These are phyloP conservation scores for Bubalus kerabau DNA, from an alignment of 2,113 vertebrate genomes.

Conservation along the genomic window DNA sequence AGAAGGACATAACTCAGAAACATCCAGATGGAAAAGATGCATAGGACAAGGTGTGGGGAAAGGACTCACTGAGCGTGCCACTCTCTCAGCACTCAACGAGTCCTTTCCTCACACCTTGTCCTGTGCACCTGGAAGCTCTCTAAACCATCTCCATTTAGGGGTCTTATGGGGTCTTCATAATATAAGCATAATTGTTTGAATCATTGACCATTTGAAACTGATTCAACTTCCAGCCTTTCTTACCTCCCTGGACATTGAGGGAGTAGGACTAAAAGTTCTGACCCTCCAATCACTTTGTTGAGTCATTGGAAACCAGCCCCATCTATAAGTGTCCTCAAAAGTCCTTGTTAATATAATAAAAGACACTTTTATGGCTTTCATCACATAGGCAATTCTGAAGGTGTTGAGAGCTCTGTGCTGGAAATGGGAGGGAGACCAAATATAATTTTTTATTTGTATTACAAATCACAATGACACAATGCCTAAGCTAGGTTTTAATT, in stretches of 20 bases:
- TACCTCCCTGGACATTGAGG: neutral
- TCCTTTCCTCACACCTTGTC: neutral
- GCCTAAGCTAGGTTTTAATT: neutral
- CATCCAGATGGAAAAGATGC: neutral
- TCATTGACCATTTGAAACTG: neutral
- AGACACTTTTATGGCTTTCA: neutral
- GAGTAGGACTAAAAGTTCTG: neutral
- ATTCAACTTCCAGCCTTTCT: neutral
- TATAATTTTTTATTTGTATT: neutral
- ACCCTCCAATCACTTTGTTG: neutral
- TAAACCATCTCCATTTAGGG: neutral
- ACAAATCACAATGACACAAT: neutral
- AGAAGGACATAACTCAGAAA: neutral
- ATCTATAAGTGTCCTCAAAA: neutral
- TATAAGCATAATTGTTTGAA: neutral
- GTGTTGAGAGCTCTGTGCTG: neutral
- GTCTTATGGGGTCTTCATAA: neutral
- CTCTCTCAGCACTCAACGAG: neutral
- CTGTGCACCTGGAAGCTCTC: neutral
- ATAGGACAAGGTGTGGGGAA: neutral
- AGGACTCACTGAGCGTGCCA: fast-evolving
- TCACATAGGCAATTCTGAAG: neutral
- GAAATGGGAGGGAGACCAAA: neutral
- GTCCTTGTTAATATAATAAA: neutral
- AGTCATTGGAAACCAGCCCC: neutral